A percentile compares a stretch with the other conserved stretches of the same genome.
Conservation (phyloP, 2,797 vertebrate species). For the Rhynchonycteris naso region DNA sequence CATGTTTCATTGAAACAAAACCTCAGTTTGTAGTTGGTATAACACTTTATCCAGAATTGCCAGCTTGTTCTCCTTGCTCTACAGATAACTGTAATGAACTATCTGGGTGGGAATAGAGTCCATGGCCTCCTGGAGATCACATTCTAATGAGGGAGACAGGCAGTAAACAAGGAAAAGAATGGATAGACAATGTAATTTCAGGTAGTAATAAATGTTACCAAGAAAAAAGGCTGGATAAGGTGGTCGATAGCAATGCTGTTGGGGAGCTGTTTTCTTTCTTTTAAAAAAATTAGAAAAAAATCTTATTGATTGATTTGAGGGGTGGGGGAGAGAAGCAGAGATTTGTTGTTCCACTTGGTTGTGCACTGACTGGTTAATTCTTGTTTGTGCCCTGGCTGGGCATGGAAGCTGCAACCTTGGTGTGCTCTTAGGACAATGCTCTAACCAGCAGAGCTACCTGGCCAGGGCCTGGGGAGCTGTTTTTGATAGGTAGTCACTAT, state of each 20-base stretch:
- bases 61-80: not conserved
- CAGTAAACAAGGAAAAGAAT: not conserved
- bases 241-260: rapidly evolving
- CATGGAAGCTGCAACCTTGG: no score
- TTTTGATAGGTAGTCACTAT: rapidly evolving
- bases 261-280: not conserved
- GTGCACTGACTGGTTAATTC: no score
- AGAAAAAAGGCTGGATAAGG: not conserved
- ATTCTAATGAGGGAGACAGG: not conserved
- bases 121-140: not conserved
- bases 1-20: not conserved
- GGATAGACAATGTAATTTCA: not conserved
- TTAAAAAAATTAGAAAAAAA: no score
- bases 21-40: not conserved
- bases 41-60: not conserved
- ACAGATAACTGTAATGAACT: not conserved
- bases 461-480: not conserved
- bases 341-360: no score
- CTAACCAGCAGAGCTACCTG: no score
- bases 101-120: not conserved
- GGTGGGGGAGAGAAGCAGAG: no score
- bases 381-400: no score
- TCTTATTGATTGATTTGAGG: no score
- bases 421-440: no score
- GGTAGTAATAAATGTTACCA: not conserved